Conservation (phyloP, 2,113 vertebrate species). For the Antechinus stuartii region DNA sequence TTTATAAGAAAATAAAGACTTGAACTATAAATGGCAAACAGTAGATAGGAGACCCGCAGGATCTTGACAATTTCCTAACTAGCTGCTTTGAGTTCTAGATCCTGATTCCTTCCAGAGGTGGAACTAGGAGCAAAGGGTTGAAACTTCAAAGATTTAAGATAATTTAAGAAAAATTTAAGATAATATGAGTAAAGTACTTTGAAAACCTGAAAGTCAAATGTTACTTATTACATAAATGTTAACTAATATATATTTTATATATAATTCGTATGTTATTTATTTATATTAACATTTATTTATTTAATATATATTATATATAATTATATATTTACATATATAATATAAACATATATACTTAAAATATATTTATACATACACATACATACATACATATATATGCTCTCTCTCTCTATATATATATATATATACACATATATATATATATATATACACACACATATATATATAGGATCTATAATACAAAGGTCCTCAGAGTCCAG, state of each 20-base stretch:
- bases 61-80: not conserved
- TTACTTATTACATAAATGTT: not conserved
- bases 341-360: no score
- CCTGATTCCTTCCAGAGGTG: not conserved
- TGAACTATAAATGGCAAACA: constrained; percentile 51
- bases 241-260: no score
- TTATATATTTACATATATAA: no score
- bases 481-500: not conserved
- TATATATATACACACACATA: no score
- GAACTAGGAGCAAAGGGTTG: not conserved
- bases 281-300: no score
- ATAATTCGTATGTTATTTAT: no score
- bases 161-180: not conserved
- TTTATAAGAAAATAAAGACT: constrained; percentile 66
- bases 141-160: not conserved
- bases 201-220: not conserved
- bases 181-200: not conserved
- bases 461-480: not conserved
- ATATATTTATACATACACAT: no score
- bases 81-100: not conserved
- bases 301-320: no score
- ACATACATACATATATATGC: no score
- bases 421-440: no score
- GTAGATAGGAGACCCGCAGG: constrained; percentile 37
- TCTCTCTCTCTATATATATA: no score